These are phyloP conservation scores for Kryptopterus vitreolus DNA, from an alignment of 2,797 vertebrate genomes.

Conservation along the genomic window DNA sequence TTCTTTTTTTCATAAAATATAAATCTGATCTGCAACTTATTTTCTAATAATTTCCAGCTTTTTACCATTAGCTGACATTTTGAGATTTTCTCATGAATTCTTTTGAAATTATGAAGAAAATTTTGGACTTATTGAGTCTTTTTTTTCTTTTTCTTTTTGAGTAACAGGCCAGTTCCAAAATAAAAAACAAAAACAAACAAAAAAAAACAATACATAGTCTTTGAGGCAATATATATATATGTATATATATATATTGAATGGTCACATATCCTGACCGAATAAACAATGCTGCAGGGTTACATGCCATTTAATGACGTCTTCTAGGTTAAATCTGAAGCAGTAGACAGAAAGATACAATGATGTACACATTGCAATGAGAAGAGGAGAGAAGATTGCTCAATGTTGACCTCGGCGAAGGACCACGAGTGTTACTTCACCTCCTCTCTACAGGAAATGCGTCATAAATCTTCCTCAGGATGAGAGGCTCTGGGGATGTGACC, in stretches of 20 bases:
- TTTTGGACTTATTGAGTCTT: too few relatives aligned
- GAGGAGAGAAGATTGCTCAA: not conserved
- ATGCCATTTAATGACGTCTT: not conserved
- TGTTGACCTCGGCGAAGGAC: conserved; percentile 40
- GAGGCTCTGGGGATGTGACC: conserved; percentile 49
- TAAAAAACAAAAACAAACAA: too few relatives aligned
- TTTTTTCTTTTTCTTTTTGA: not conserved
- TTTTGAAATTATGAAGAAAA: not conserved
- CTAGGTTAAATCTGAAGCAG: not conserved
- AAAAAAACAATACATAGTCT: not conserved
- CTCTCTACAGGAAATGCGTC: conserved; percentile 54
- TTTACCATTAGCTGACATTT: not conserved
- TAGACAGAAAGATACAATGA: not conserved
- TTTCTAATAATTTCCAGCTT: too few relatives aligned
- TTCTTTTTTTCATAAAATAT: too few relatives aligned
- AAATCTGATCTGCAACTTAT: too few relatives aligned
- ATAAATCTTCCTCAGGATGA: conserved; percentile 58
- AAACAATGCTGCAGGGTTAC: not conserved
- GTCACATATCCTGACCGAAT: not conserved
- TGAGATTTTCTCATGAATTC: not conserved
- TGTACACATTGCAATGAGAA: not conserved
- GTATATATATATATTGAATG: too few relatives aligned
- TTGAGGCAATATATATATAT: too few relatives aligned
- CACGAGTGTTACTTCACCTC: conserved; percentile 44
- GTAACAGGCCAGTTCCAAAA: not conserved